phyloP scores from a whole-genome alignment of 2,113 vertebrate species.

The Arvicanthis niloticus region DNA sequence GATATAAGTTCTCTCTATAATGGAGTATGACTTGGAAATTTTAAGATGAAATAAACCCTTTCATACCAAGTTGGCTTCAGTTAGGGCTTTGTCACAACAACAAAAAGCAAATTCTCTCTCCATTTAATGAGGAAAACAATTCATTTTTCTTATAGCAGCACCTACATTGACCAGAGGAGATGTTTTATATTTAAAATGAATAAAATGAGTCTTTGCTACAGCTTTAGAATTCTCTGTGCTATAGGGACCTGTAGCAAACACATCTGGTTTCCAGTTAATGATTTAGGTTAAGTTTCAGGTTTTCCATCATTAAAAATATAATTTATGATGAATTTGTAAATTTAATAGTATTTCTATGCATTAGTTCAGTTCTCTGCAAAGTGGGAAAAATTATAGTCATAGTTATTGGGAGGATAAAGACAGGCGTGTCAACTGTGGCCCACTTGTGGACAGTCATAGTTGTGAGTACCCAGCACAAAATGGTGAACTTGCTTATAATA shows the following conservation, averaged over 20 bases:
- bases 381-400: background rate
- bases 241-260: constrained; percentile 7
- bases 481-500: background rate
- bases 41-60: background rate
- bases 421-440: background rate
- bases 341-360: constrained; percentile 28
- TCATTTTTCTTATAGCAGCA: constrained; percentile 9
- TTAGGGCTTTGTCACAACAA: background rate
- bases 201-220: background rate
- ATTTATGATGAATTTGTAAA: constrained; percentile 18
- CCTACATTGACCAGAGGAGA: background rate
- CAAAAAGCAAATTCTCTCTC: background rate
- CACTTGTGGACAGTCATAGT: background rate
- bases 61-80: background rate
- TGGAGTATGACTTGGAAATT: background rate
- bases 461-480: background rate
- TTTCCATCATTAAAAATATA: background rate
- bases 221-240: background rate
- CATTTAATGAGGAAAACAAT: constrained; percentile 32
- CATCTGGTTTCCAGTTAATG: background rate
- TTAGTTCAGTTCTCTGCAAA: background rate
- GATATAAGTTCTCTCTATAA: background rate
- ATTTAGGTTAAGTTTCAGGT: background rate
- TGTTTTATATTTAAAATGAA: constrained; percentile 59
- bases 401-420: background rate